A percentile compares a stretch with the other conserved stretches of the same genome.
Evolutionary conservation across 2,113 vertebrate genomes (phyloP).

Genomic region (Rhizomys pruinosus): DNA sequence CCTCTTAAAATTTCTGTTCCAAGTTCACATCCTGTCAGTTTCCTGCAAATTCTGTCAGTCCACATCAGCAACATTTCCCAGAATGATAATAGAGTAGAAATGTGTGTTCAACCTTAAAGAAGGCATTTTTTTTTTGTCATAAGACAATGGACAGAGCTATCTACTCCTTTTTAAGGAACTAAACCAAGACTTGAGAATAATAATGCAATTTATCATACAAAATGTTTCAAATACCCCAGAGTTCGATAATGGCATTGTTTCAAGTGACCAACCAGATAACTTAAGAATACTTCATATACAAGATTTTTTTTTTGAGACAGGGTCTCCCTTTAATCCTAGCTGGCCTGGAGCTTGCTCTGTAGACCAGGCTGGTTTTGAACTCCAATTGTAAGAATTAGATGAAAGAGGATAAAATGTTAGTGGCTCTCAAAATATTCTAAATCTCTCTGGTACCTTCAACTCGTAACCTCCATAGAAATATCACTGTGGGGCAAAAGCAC

Average conservation of each 20-base stretch:
- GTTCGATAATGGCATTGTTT: not conserved
- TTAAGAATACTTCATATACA: not conserved
- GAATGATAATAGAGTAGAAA: not conserved
- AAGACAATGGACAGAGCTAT: not conserved
- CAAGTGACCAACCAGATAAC: not conserved
- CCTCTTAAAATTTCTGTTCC: not conserved
- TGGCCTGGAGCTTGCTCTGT: too few species aligned
- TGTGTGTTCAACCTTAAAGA: not conserved
- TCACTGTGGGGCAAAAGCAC: not conserved
- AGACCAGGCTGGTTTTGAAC: too few species aligned
- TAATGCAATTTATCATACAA: too few species aligned
- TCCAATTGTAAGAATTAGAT: not conserved
- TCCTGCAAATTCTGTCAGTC: not conserved
- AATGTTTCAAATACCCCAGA: not conserved
- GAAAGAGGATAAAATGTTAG: not conserved
- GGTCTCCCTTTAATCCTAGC: too few species aligned
- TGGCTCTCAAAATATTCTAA: not conserved
- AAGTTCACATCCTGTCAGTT: not conserved
- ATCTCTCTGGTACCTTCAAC: not conserved
- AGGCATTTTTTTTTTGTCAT: not conserved
- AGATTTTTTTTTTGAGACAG: too few species aligned
- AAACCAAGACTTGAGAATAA: not conserved
- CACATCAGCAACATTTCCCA: not conserved
- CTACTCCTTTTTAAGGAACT: not conserved
- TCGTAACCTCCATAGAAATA: not conserved